A percentile compares a stretch with the other conserved stretches of the same genome.
Conservation (phyloP, 1,140 invertebrate genomes). For the Luehdorfia chinensis region DNA sequence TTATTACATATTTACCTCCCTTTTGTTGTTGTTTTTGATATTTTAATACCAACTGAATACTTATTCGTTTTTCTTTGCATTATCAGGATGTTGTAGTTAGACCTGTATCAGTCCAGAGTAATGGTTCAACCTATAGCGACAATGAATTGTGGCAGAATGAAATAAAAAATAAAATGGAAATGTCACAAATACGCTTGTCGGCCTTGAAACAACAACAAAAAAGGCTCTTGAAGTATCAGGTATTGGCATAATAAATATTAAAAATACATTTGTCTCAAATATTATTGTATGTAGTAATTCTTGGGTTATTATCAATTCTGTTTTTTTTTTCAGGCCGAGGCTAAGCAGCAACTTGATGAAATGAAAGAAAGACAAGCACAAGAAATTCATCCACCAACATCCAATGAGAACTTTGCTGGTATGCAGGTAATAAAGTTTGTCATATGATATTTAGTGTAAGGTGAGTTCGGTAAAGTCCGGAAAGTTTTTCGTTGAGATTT, state of each 20-base stretch:
- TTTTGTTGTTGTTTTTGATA: no score
- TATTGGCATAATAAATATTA: no score
- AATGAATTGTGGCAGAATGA: slow-evolving; percentile 76
- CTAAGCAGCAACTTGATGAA: slow-evolving; percentile 69
- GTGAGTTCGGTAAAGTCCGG: no score
- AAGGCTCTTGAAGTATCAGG: slow-evolving; percentile 70
- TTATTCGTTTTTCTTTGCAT: no score
- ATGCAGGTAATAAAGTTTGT: slow-evolving; percentile 51
- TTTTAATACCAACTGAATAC: no score
- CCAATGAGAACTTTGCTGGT: slow-evolving; percentile 48
- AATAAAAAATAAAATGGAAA: slow-evolving; percentile 73
- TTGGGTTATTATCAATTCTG: no score
- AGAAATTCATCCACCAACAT: slow-evolving; percentile 47
- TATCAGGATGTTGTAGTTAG: slow-evolving; percentile 55
- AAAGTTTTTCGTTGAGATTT: no score
- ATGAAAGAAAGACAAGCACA: slow-evolving; percentile 59
- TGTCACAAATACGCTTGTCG: slow-evolving; percentile 63
- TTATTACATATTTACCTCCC: no score
- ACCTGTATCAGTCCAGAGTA: slow-evolving; percentile 71
- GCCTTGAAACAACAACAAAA: slow-evolving; percentile 74
- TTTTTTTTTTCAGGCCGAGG: slow-evolving; percentile 53
- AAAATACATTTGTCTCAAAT: no score
- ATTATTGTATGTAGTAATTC: no score
- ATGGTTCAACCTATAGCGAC: slow-evolving; percentile 71
- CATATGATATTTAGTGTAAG: no score